Evolutionary conservation across 1,140 invertebrate genomes (phyloP), one percentile per base, ranked within the genome.

Genomic region (Drosophila jambulina): DNA sequence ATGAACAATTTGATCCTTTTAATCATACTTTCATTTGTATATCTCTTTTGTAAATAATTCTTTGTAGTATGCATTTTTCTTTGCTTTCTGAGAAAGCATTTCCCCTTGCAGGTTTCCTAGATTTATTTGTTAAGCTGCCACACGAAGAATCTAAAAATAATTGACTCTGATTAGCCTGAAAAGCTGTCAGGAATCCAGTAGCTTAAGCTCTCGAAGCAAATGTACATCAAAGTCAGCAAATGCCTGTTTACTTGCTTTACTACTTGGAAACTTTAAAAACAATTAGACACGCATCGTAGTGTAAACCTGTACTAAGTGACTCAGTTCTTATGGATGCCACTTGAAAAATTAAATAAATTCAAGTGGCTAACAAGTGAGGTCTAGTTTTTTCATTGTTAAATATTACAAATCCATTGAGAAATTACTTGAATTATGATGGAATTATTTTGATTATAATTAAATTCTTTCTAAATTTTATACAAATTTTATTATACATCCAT

Each of bases 261-360:
- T 36, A 60, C 63, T 23, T 60, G 54, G 13, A 65, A 65, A 45
- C 53, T 46, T 36, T 13, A 36, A 61, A 46, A 21, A 61, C 46
- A 67, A 62, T 67, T 61, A 61, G 29, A 27, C 42, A 61, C 42
- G 40, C 29, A 13, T 32, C 5, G 38, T 27, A 13, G 53, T 34
- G 13, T 25, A 21, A 62, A 62, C 48, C 40, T 15, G 53, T 42
- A 19, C 9, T 19, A 19, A 8, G 13, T 64, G 38, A 64, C 17
- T 67, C 57, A 46, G 63, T 46, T 36, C 29, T 34, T 27, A 19
- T 17, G 1, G 8, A 61, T 27, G 32, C 5, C 49, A 54, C 36
- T 42, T 59, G 12, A 23, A 56, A 42, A 63, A 63, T 53, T 21
- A n/a, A 36, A 6, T 36, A 4, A 54, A 54, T 19, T 54, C 13